These are phyloP conservation scores for Apamea monoglypha DNA, from an alignment of 2,888 invertebrate species.

Conservation along the genomic window DNA sequence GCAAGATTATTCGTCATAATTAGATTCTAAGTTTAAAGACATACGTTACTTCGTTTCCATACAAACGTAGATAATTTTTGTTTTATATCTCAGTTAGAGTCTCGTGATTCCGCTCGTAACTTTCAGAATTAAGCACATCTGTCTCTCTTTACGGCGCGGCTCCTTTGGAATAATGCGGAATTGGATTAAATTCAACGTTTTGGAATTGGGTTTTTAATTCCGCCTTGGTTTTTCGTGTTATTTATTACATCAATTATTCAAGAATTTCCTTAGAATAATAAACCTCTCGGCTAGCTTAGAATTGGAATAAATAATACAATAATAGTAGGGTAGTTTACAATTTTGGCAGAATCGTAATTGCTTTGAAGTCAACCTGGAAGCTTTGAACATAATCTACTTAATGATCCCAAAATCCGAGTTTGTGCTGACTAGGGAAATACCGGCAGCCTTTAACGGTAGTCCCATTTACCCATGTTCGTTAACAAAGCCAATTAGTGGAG, in stretches of 20 bases:
- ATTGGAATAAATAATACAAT: not conserved
- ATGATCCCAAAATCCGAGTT: not conserved
- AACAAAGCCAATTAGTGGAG: not conserved
- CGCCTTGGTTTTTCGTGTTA: conserved; percentile 10
- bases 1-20: conserved; percentile 20
- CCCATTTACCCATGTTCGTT: not conserved
- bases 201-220: conserved; percentile 4
- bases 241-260: conserved; percentile 10
- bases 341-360: not conserved
- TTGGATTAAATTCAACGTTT: conserved; percentile 36
- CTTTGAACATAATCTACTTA: conserved; percentile 20
- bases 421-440: conserved; percentile 4
- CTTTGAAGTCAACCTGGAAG: not conserved
- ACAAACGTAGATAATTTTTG: conserved; percentile 19
- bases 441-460: not conserved
- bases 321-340: not conserved
- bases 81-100: conserved; percentile 21
- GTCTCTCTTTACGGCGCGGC: conserved; percentile 31
- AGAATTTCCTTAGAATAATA: not conserved
- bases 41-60: conserved; percentile 25
- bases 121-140: conserved; percentile 48
- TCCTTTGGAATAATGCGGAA: conserved; percentile 23
- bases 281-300: not conserved
- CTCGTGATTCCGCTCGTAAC: conserved; percentile 27
- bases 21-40: conserved; percentile 17